Base-by-base conservation (phyloP, 2,113 vertebrate genomes). In the Hemichromis elongatus region DNA sequence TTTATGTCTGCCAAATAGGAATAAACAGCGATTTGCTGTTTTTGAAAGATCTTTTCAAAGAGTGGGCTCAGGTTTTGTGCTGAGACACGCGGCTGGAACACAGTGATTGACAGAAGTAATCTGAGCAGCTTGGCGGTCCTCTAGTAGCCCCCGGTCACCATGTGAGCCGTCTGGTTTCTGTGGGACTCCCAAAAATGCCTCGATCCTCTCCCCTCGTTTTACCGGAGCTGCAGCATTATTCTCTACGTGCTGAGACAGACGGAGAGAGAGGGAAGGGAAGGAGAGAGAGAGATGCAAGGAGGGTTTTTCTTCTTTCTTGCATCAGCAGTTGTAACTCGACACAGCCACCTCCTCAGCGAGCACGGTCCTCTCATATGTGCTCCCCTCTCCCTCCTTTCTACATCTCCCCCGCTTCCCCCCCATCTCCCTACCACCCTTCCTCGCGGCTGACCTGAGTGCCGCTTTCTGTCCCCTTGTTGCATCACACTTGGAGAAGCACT, bases 31-130 rank as follows among this genome's bases (percentile, higher is more conserved):
- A 70, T 88, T 82, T 53, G n/a, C 77, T 82, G 79, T 92, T 90
- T 90, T 82, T 90, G 78, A 89, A 87, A 82, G 86, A 86, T 83
- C 55, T 66, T 79, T 82, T 86, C 73, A 90, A 81, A 84, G 75
- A 50, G 35, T 33, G 85, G 56, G 83, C 86, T 82, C 53, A 78
- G 90, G 84, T 91, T 89, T 86, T 84, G 63, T 82, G 83, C 77
- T 57, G 84, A 61, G 68, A 82, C 45, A 63, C 85, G 52, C 9
- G 5, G 54, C 55, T 78, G 70, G 54, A 83, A 52, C 80, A 16
- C 63, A 35, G 13, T 93, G 93, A 92, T 86, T 94, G 92, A 92
- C 92, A 92, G 86, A 89, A 18, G 89, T 90, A 90, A 90, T 90
- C 88, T 84, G 79, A 94, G 85, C 61, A 84, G 90, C 90, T 81